A percentile compares a stretch with the other conserved stretches of the same genome.
Conservation (phyloP, 53 echinoderm and acorn worm species). For the Antedon mediterranea region DNA sequence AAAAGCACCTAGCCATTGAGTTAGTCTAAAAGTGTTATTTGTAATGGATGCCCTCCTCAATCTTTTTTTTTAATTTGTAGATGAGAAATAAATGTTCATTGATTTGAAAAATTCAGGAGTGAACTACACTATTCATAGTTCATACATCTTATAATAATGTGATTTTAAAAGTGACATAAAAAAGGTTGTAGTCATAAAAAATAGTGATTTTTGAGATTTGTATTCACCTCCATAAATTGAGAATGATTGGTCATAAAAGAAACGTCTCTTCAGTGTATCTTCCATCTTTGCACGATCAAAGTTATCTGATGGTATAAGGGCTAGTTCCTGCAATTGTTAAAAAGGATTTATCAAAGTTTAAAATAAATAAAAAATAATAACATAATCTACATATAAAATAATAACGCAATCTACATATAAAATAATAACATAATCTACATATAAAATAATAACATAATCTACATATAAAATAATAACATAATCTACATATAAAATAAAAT, state of each 20-base stretch:
- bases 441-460: neutral
- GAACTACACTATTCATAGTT: too few species aligned
- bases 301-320: slow-evolving; percentile 51
- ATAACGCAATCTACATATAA: too few species aligned
- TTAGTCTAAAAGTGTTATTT: too few species aligned
- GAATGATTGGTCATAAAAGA: slow-evolving; percentile 97
- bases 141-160: too few species aligned
- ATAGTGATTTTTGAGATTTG: too few species aligned
- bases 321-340: slow-evolving; percentile 62
- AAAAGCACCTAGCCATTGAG: too few species aligned
- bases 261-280: slow-evolving; percentile 79
- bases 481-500: neutral
- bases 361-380: neutral
- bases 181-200: too few species aligned
- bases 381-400: neutral
- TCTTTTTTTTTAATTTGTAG: too few species aligned
- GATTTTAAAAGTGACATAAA: too few species aligned
- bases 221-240: slow-evolving; percentile 93
- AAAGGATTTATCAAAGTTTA: slow-evolving; percentile 1
- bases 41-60: too few species aligned
- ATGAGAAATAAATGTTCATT: too few species aligned
- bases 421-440: neutral
- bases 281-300: slow-evolving; percentile 93
- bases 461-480: neutral
- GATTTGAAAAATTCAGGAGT: too few species aligned